Conservation (phyloP, 2,888 invertebrate genomes). For the Ormia ochracea region DNA sequence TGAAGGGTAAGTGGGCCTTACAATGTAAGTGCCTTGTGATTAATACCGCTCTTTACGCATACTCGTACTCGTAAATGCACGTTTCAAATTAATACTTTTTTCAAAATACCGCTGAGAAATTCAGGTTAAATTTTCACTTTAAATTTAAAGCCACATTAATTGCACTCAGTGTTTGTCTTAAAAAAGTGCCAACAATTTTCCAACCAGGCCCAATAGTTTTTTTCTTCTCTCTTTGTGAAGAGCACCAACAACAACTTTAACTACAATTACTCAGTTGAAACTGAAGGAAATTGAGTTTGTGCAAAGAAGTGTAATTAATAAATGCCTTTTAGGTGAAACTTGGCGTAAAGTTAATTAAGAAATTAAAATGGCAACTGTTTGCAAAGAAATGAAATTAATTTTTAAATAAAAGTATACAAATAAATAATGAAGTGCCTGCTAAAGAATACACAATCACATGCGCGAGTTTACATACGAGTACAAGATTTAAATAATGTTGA, state of each 20-base stretch:
- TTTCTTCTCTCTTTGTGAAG: background rate
- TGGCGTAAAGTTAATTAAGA: conserved; percentile 61
- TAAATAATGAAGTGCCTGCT: background rate
- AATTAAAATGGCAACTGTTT: conserved; percentile 59
- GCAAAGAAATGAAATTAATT: conserved; percentile 22
- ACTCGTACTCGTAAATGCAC: no score
- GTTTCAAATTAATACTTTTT: no score
- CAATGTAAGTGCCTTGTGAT: no score
- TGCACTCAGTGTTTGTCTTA: background rate
- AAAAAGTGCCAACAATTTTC: background rate
- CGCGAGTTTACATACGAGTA: no score
- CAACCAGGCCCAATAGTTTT: background rate
- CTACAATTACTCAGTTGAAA: background rate
- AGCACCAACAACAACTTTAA: background rate
- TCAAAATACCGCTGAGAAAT: no score
- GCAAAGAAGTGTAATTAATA: conserved; percentile 57
- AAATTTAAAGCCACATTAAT: no score
- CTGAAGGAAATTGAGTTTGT: conserved; percentile 51
- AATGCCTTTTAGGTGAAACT: conserved; percentile 58
- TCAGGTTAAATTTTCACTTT: no score
- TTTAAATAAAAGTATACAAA: background rate
- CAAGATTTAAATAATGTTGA: no score
- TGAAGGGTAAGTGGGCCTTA: no score
- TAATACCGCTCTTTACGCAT: no score
- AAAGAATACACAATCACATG: background rate